A percentile compares a stretch with the other conserved stretches of the same genome.
phyloP scores from a whole-genome alignment of 2,113 vertebrate genomes.

The Sebastes schlegelii region DNA sequence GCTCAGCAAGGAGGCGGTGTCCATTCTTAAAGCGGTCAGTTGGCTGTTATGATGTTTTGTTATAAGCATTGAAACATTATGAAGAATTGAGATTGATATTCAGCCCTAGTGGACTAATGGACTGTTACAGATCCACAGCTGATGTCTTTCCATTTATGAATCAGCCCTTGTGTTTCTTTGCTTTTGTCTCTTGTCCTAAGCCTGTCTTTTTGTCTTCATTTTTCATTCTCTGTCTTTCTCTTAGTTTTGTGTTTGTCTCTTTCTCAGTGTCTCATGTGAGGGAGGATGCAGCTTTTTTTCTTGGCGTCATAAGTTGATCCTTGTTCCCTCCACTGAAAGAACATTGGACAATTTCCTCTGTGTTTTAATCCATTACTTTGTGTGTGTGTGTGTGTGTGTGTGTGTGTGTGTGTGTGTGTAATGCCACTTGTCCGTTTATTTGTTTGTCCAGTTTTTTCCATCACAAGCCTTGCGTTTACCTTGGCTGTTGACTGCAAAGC shows the following conservation, averaged over 20 bases:
- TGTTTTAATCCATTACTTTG: conserved; percentile 18
- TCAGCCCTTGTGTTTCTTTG: background rate
- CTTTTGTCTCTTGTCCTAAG: conserved; percentile 35
- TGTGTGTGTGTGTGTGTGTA: conserved; percentile 11
- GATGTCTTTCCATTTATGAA: background rate
- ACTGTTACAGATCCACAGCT: background rate
- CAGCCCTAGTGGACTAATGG: background rate
- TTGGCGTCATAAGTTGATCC: conserved; percentile 36
- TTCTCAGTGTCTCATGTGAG: conserved; percentile 26
- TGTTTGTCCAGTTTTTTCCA: conserved; percentile 72
- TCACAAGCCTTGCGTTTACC: conserved; percentile 78
- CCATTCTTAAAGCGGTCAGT: conserved; percentile 95
- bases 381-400: conserved; percentile 3
- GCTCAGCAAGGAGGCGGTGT: conserved; percentile 96
- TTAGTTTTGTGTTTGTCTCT: background rate
- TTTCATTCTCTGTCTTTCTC: background rate
- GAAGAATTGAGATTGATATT: background rate
- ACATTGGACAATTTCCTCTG: conserved; percentile 51
- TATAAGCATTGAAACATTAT: background rate
- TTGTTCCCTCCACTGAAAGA: conserved; percentile 34
- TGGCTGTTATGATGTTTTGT: background rate
- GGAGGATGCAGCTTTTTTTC: conserved; percentile 15
- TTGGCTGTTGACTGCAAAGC: conserved; percentile 76
- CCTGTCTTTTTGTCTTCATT: background rate
- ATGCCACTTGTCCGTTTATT: conserved; percentile 60